Conservation (phyloP, 2,888 invertebrate species). For the Ennomos erosarius region DNA sequence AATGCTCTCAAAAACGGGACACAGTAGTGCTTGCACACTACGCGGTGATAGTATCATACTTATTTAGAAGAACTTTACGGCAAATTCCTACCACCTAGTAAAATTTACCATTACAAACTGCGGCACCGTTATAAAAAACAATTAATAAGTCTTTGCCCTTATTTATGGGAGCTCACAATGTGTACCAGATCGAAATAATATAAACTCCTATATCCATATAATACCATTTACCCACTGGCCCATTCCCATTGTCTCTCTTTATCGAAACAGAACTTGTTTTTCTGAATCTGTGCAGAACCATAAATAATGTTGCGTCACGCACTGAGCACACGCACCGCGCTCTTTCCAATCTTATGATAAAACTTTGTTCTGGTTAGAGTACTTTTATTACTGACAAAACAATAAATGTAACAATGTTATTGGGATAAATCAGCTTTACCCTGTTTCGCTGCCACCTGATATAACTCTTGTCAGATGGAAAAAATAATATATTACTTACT, state of each 20-base stretch:
- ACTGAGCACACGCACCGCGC: conserved; percentile 34
- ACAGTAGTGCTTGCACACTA: too few relatives aligned
- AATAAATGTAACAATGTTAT: conserved; percentile 35
- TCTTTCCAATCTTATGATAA: conserved; percentile 42
- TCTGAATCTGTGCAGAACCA: conserved; percentile 36
- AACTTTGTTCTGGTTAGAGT: conserved; percentile 32
- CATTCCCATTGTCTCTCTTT: neutral
- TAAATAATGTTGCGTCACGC: conserved; percentile 48
- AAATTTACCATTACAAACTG: too few relatives aligned
- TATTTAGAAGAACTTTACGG: too few relatives aligned
- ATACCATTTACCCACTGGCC: neutral
- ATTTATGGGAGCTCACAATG: too few relatives aligned
- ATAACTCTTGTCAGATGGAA: conserved; percentile 13
- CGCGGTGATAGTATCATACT: too few relatives aligned
- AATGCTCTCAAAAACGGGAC: too few relatives aligned
- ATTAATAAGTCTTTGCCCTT: too few relatives aligned
- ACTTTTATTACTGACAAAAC: conserved; percentile 29
- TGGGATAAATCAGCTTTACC: conserved; percentile 22
- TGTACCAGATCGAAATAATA: too few relatives aligned
- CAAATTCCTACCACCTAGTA: too few relatives aligned
- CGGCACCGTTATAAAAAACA: too few relatives aligned
- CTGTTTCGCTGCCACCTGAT: conserved; percentile 14
- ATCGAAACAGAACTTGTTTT: conserved; percentile 37
- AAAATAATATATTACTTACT: neutral
- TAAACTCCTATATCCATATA: too few relatives aligned